Percentiles rank a stretch among this genome's conserved stretches.
phyloP scores from a whole-genome alignment of 2,888 invertebrate species.

The Lycocerus yunnanus region DNA sequence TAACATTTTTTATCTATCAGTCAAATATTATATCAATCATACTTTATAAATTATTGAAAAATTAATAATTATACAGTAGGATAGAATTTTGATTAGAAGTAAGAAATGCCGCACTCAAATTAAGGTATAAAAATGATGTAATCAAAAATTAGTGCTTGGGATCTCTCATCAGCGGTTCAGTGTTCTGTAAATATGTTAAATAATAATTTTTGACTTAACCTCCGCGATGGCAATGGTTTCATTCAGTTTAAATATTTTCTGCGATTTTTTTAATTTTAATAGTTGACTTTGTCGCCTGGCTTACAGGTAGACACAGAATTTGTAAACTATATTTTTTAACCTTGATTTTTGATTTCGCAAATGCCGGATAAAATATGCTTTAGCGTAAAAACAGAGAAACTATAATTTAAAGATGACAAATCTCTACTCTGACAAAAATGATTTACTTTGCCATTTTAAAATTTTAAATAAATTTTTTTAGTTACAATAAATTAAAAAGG shows the following conservation, averaged over 20 bases:
- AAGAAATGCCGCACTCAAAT: no score
- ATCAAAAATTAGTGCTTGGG: no score
- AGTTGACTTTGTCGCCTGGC: no score
- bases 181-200: no score
- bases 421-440: not conserved
- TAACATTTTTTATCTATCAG: not conserved
- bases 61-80: not conserved
- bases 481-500: no score
- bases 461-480: not conserved
- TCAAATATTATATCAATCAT: not conserved
- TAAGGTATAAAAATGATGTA: no score
- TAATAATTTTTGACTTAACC: no score
- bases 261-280: no score
- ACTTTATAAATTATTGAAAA: not conserved
- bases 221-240: no score
- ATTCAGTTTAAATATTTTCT: no score
- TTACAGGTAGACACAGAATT: not conserved
- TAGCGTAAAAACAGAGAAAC: not conserved
- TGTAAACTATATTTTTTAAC: not conserved
- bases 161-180: no score
- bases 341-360: not conserved
- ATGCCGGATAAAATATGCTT: not conserved
- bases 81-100: not conserved
- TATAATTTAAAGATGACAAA: not conserved
- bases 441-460: not conserved